A percentile compares a stretch with the other conserved stretches of the same genome.
Evolutionary conservation across 2,797 vertebrate species (phyloP).

Genomic region (Dendrocincla tyrannina): DNA sequence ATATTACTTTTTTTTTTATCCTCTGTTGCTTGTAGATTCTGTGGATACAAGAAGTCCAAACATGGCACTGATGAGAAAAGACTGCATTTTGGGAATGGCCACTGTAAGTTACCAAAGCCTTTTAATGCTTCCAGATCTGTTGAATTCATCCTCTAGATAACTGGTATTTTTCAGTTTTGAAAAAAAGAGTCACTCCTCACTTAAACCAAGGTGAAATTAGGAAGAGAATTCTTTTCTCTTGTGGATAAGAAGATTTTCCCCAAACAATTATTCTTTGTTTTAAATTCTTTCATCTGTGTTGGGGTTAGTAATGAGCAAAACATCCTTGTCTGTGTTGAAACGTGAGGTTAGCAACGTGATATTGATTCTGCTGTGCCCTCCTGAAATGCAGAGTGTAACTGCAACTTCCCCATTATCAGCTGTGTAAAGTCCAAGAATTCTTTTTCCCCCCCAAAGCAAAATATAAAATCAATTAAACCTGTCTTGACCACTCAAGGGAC

Average conservation of each 20-base stretch:
- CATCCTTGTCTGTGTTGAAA: not conserved
- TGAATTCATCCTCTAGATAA: not conserved
- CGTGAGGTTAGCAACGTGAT: not conserved
- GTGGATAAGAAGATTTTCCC: not conserved
- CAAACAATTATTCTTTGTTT: slow-evolving; percentile 58
- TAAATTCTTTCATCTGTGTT: slow-evolving; percentile 8
- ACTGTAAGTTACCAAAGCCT: slow-evolving; percentile 84
- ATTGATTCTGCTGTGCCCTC: not conserved
- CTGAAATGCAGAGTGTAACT: slow-evolving; percentile 1
- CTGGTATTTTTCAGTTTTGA: not conserved
- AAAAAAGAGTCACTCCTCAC: not conserved
- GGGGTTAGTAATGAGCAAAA: slow-evolving; percentile 7
- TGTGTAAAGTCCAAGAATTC: slow-evolving; percentile 11
- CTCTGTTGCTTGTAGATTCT: slow-evolving; percentile 84
- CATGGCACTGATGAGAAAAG: slow-evolving; percentile 92
- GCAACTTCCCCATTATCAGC: slow-evolving; percentile 21
- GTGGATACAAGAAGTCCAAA: slow-evolving; percentile 94
- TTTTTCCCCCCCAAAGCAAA: not conserved
- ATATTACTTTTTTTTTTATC: not conserved
- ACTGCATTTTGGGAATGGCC: slow-evolving; percentile 95
- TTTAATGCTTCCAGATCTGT: not conserved
- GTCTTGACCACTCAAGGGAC: not conserved
- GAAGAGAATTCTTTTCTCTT: slow-evolving; percentile 20
- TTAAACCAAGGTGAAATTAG: not conserved
- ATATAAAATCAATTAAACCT: slow-evolving; percentile 7